phyloP scores from a whole-genome alignment of 2,888 invertebrate genomes.

The Chymomyza caudatula region DNA sequence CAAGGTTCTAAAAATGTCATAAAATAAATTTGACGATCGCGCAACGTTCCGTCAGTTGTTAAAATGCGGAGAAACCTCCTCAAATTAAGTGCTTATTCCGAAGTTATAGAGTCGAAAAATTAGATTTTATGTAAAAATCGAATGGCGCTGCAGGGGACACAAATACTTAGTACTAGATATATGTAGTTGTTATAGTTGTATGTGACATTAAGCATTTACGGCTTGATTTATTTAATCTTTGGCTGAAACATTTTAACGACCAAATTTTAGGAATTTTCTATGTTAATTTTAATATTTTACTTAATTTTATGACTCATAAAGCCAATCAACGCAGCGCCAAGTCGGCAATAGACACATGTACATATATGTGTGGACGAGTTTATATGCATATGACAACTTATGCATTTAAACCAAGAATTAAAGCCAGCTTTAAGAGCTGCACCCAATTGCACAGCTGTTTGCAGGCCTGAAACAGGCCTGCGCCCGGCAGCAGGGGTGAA shows the following conservation, averaged over 20 bases:
- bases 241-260: not conserved
- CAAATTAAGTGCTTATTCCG: constrained; percentile 12
- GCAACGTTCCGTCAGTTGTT: not conserved
- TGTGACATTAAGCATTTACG: constrained; percentile 34
- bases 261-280: not conserved
- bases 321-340: not conserved
- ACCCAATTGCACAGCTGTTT: not conserved
- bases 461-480: not conserved
- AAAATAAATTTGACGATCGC: constrained; percentile 52
- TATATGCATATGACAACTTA: not conserved
- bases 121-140: too few relatives aligned
- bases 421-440: not conserved
- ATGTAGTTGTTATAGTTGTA: not conserved
- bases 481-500: not conserved
- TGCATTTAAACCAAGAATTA: not conserved
- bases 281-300: not conserved
- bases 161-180: not conserved
- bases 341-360: not conserved
- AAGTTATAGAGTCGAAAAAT: not conserved
- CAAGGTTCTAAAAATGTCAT: constrained; percentile 47
- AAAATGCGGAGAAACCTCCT: not conserved
- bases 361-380: not conserved
- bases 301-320: not conserved
- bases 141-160: not conserved
- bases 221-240: constrained; percentile 54